Evolutionary conservation across 1,140 invertebrate species (phyloP).

Genomic region (Galleria mellonella): DNA sequence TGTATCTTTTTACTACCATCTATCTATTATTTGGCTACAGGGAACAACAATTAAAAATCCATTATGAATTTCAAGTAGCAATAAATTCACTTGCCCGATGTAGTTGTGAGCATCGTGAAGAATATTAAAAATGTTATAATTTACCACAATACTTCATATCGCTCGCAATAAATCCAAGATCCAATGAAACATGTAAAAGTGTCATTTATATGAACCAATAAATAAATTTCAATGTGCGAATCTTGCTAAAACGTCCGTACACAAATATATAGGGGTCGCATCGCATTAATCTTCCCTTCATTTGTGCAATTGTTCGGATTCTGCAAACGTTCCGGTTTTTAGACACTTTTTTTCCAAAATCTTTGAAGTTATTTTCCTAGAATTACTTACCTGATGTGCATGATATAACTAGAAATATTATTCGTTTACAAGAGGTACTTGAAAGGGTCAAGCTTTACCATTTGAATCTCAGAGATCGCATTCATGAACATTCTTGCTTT

Average conservation of each 20-base stretch:
- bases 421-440: no score
- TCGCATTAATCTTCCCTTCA: slow-evolving; percentile 43
- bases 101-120: no score
- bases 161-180: slow-evolving; percentile 20
- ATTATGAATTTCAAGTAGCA: no score
- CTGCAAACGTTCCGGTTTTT: slow-evolving; percentile 12
- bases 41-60: no score
- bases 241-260: slow-evolving; percentile 45
- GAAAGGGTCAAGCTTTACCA: no score
- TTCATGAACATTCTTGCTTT: no score
- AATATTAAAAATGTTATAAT: slow-evolving; percentile 6
- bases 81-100: no score
- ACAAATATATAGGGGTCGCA: slow-evolving; percentile 41
- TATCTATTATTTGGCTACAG: no score
- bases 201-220: slow-evolving; percentile 39
- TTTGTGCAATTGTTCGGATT: slow-evolving; percentile 20
- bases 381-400: neutral
- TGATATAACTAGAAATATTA: no score
- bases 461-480: no score
- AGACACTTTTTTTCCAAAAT: slow-evolving; percentile 3
- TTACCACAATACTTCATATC: slow-evolving; percentile 16
- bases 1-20: no score
- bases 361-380: neutral
- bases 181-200: slow-evolving; percentile 32
- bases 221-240: slow-evolving; percentile 46